phyloP scores from a whole-genome alignment of 2,888 invertebrate species.

The Panzeria rudis region DNA sequence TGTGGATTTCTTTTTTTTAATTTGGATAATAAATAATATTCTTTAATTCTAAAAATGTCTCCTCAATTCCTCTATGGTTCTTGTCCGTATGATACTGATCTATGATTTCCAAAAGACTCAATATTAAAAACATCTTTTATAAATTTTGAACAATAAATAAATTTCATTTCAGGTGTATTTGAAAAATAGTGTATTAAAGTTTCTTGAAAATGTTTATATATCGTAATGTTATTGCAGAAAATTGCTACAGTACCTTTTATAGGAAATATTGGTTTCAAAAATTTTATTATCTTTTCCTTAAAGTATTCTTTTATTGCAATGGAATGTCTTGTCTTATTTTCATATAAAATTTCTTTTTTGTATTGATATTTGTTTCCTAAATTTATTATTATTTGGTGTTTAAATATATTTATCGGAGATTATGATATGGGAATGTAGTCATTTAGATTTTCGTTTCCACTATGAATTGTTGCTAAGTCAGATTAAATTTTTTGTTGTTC shows the following conservation, averaged over 20 bases:
- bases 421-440: too few species aligned
- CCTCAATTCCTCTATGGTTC: too few species aligned
- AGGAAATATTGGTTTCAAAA: background rate
- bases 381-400: too few species aligned
- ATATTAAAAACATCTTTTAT: background rate
- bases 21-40: slow-evolving; percentile 14
- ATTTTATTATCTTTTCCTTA: background rate
- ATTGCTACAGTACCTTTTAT: too few species aligned
- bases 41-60: slow-evolving; percentile 3
- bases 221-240: background rate
- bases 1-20: background rate
- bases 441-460: too few species aligned
- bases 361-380: too few species aligned
- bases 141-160: slow-evolving; percentile 1
- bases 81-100: background rate
- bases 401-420: too few species aligned
- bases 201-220: background rate
- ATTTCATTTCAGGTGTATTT: background rate
- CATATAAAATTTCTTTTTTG: too few species aligned
- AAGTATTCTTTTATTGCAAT: background rate
- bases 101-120: background rate
- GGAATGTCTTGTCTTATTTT: background rate
- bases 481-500: too few species aligned
- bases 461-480: too few species aligned
- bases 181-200: slow-evolving; percentile 1